phyloP scores from a whole-genome alignment of 2,113 vertebrate species.

The Cavia porcellus region DNA sequence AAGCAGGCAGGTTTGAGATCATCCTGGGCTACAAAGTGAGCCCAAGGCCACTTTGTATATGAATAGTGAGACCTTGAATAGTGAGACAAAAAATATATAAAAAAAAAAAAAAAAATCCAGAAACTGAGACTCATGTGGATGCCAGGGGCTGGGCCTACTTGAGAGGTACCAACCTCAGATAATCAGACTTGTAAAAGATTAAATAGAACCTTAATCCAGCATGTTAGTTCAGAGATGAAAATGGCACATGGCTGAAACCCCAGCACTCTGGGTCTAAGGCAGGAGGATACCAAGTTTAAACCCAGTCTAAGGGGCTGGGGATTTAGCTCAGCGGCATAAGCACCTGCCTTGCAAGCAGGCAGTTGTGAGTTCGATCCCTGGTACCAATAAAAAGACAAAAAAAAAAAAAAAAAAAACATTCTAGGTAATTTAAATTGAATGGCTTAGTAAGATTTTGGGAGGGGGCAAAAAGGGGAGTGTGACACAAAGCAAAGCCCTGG shows the following conservation, averaged over 20 bases:
- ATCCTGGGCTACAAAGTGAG: too few species aligned
- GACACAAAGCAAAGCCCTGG: not conserved
- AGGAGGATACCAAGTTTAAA: not conserved
- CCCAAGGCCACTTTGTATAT: too few species aligned
- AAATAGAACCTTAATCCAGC: not conserved
- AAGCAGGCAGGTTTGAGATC: too few species aligned
- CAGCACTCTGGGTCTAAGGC: not conserved
- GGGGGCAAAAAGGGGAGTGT: too few species aligned
- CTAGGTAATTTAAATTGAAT: not conserved
- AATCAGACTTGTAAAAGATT: slow-evolving; percentile 15
- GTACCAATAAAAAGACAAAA: too few species aligned
- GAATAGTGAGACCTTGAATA: too few species aligned
- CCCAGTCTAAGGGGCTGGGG: too few species aligned
- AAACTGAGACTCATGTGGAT: not conserved
- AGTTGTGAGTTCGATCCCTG: too few species aligned
- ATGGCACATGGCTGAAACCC: not conserved
- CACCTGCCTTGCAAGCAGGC: too few species aligned
- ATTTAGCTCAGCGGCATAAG: too few species aligned
- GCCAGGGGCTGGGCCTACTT: not conserved
- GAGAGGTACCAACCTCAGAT: not conserved
- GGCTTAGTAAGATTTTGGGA: not conserved
- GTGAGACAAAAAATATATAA: too few species aligned
- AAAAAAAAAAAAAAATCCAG: not conserved
- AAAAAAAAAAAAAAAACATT: too few species aligned
- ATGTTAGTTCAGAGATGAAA: not conserved